A percentile compares a stretch with the other conserved stretches of the same genome.
Evolutionary conservation across 2,797 vertebrate species (phyloP).

Genomic region (Mus caroli): DNA sequence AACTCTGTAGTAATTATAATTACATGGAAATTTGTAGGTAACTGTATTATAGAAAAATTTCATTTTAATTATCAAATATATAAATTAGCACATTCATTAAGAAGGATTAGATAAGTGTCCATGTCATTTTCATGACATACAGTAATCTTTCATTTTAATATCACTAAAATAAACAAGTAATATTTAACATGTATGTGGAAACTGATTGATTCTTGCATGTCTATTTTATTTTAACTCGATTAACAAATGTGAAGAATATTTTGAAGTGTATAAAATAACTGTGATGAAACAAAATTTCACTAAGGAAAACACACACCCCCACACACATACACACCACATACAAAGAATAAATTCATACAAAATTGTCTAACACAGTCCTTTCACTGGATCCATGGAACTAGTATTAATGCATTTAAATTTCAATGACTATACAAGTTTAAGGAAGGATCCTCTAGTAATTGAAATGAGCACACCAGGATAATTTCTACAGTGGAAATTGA

Average conservation of each 20-base stretch:
- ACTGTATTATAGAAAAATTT: neutral
- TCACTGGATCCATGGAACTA: neutral
- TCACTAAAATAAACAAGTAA: slow-evolving; percentile 33
- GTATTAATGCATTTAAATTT: slow-evolving; percentile 47
- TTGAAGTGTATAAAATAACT: neutral
- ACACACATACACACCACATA: neutral
- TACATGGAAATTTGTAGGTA: neutral
- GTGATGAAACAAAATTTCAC: neutral
- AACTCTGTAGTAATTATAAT: slow-evolving; percentile 7
- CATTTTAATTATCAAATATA: slow-evolving; percentile 52
- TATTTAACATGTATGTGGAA: slow-evolving; percentile 36
- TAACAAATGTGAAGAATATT: slow-evolving; percentile 50
- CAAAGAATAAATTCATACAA: slow-evolving; percentile 10
- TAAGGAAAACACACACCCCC: neutral
- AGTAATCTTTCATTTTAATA: slow-evolving; percentile 50
- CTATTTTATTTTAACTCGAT: slow-evolving; percentile 38
- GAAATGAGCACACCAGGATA: neutral
- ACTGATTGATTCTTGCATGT: neutral
- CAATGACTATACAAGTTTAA: slow-evolving; percentile 21
- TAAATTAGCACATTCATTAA: neutral
- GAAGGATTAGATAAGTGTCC: slow-evolving; percentile 33
- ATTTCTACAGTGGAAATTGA: neutral
- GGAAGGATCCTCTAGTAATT: neutral
- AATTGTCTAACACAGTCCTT: neutral
- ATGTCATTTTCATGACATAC: neutral